These are phyloP conservation scores for Tuberolachnus salignus DNA, from an alignment of 2,888 invertebrate species.

Conservation along the genomic window DNA sequence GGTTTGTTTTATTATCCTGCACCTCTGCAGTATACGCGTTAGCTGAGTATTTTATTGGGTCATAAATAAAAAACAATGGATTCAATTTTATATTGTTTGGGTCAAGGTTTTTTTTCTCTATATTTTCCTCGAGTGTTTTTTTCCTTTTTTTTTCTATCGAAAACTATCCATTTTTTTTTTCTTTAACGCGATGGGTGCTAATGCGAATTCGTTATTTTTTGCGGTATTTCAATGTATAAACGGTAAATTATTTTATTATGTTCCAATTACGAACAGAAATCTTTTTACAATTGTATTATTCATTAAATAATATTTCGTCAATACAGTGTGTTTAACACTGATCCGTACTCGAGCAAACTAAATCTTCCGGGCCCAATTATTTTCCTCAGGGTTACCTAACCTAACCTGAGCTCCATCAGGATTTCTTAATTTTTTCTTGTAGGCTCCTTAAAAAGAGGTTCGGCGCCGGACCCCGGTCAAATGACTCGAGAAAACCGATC, in stretches of 20 bases:
- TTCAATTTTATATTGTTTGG: not conserved
- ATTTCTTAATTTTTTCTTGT: no score
- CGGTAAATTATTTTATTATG: no score
- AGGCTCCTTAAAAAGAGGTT: no score
- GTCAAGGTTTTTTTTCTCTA: slow-evolving; percentile 4
- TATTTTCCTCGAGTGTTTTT: not conserved
- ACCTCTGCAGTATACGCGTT: not conserved
- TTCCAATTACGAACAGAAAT: not conserved
- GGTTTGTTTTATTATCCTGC: slow-evolving; percentile 3
- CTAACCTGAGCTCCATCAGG: no score
- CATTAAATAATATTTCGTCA: no score
- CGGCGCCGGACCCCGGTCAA: no score
- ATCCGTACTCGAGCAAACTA: no score
- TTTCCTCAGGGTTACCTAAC: no score
- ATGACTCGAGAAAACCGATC: no score
- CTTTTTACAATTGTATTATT: not conserved
- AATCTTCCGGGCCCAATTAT: no score
- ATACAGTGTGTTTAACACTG: no score
- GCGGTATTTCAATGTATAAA: not conserved
- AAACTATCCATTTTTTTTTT: not conserved
- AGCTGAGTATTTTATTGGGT: not conserved
- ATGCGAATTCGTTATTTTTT: not conserved
- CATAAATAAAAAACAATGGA: slow-evolving; percentile 2
- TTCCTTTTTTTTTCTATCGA: no score
- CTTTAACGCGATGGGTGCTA: not conserved